Evolutionary conservation across 2,888 invertebrate species (phyloP).

Genomic region (Drosophila melanosoma): DNA sequence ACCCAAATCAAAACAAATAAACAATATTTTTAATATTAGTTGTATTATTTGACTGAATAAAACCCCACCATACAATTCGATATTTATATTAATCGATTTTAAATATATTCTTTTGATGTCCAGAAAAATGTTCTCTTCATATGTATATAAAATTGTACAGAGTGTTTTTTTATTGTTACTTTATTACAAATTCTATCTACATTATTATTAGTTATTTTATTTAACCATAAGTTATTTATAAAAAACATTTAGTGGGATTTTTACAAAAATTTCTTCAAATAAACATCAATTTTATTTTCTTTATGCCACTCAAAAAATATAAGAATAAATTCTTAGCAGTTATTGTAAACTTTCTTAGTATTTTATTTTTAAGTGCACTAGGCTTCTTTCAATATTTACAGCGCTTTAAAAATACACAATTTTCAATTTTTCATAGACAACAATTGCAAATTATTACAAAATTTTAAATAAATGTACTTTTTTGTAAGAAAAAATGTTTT

Average conservation of each 20-base stretch:
- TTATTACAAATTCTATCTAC: slow-evolving; percentile 34
- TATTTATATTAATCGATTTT: slow-evolving; percentile 60
- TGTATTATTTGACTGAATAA: slow-evolving; percentile 61
- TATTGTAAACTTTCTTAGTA: not conserved
- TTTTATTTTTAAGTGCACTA: not conserved
- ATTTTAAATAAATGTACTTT: not conserved
- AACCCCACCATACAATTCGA: slow-evolving; percentile 64
- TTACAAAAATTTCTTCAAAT: slow-evolving; percentile 17
- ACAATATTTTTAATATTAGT: slow-evolving; percentile 55
- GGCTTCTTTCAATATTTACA: not conserved
- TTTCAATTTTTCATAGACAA: not conserved
- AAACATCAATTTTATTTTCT: slow-evolving; percentile 15
- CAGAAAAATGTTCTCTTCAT: slow-evolving; percentile 60
- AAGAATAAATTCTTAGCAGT: not conserved
- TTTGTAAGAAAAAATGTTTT: not conserved
- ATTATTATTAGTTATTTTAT: slow-evolving; percentile 22
- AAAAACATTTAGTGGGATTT: slow-evolving; percentile 36
- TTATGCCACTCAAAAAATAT: not conserved
- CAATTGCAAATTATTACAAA: not conserved
- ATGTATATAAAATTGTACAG: slow-evolving; percentile 82
- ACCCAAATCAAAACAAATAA: slow-evolving; percentile 39
- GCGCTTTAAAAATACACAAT: not conserved
- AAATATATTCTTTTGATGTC: slow-evolving; percentile 44
- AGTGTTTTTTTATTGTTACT: slow-evolving; percentile 53
- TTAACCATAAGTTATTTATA: slow-evolving; percentile 1